A percentile compares a stretch with the other conserved stretches of the same genome.
Evolutionary conservation across 2,888 invertebrate genomes (phyloP).

Genomic region (Microchrysa polita): DNA sequence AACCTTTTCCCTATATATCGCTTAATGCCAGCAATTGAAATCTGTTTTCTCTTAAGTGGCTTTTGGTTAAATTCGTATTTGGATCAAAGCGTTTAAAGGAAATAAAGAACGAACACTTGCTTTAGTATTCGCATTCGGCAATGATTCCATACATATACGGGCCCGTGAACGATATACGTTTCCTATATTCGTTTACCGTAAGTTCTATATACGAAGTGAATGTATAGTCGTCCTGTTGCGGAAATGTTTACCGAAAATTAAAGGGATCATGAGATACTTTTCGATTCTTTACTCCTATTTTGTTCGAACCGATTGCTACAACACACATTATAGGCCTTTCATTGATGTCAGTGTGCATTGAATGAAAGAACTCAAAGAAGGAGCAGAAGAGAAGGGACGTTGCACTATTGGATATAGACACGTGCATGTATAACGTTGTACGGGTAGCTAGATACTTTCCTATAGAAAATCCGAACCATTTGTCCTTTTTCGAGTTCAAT

Average conservation of each 20-base stretch:
- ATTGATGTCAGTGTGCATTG: background rate
- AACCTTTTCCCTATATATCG: slow-evolving; percentile 29
- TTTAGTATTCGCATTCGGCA: too few species aligned
- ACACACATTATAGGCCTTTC: background rate
- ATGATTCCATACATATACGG: slow-evolving; percentile 7
- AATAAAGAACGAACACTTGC: slow-evolving; percentile 22
- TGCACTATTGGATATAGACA: too few species aligned
- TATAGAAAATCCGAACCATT: too few species aligned
- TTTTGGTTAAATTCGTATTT: slow-evolving; percentile 39
- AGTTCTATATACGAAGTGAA: background rate
- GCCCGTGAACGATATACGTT: background rate
- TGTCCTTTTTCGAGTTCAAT: too few species aligned
- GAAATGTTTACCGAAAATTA: slow-evolving; percentile 43
- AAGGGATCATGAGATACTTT: slow-evolving; percentile 42
- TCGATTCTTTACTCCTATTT: slow-evolving; percentile 36
- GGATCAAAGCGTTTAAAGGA: slow-evolving; percentile 42
- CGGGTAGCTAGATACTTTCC: too few species aligned
- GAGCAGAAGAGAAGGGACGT: background rate
- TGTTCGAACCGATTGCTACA: slow-evolving; percentile 4
- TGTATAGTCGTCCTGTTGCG: slow-evolving; percentile 36
- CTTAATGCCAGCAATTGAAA: slow-evolving; percentile 42
- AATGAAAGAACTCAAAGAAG: background rate
- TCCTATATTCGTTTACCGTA: background rate
- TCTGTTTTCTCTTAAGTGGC: slow-evolving; percentile 44
- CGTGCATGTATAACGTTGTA: too few species aligned